Percentiles rank a stretch among this genome's conserved stretches.
phyloP scores from a whole-genome alignment of 2,797 vertebrate species.

The Parauchenoglanis ngamensis region DNA sequence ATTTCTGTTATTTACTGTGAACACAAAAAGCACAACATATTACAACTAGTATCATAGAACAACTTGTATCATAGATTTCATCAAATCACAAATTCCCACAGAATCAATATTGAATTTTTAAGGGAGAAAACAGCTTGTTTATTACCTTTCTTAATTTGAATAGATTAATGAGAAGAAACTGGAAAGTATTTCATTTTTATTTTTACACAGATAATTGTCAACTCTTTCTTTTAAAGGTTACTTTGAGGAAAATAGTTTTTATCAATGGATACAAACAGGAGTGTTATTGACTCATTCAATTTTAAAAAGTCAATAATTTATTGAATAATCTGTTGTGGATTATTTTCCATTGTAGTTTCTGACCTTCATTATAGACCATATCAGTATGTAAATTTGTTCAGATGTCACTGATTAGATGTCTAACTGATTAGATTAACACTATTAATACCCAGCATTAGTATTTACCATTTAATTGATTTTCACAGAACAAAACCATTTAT shows the following conservation, averaged over 20 bases:
- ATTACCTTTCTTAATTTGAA: slow-evolving; percentile 46
- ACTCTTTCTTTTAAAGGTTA: not conserved
- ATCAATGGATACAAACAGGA: slow-evolving; percentile 36
- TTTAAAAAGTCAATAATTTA: not conserved
- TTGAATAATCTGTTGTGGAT: not conserved
- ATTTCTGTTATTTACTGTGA: slow-evolving; percentile 78
- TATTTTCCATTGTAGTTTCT: not conserved
- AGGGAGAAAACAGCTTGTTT: not conserved
- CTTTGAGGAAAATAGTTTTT: slow-evolving; percentile 19
- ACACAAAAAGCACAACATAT: slow-evolving; percentile 58
- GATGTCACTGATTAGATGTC: not conserved
- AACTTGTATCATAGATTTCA: slow-evolving; percentile 13
- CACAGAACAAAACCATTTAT: not conserved
- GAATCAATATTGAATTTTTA: slow-evolving; percentile 24
- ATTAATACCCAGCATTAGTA: not conserved
- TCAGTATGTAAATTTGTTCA: not conserved
- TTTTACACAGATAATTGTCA: not conserved
- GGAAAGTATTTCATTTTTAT: slow-evolving; percentile 53
- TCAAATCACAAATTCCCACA: slow-evolving; percentile 17
- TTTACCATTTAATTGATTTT: slow-evolving; percentile 1
- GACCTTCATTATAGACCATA: not conserved
- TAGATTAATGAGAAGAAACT: slow-evolving; percentile 51
- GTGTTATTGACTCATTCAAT: not conserved
- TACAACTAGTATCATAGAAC: slow-evolving; percentile 27
- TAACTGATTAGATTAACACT: slow-evolving; percentile 12